Conservation (phyloP, 2,888 invertebrate genomes). For the Pyrochroa serraticornis region DNA sequence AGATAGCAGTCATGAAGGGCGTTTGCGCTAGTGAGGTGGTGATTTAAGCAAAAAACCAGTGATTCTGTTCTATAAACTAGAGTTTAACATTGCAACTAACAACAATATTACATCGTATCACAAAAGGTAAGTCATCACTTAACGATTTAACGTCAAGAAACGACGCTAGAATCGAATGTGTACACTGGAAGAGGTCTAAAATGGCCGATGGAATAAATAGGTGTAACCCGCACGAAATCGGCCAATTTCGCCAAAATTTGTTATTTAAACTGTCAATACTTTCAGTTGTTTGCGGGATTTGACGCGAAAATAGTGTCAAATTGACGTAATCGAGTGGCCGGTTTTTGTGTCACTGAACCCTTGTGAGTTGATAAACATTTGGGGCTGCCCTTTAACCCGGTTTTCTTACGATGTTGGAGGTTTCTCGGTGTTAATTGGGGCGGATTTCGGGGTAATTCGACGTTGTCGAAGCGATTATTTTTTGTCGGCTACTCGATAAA, state of each 20-base stretch:
- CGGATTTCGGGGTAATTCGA: neutral
- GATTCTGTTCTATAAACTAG: slow-evolving; percentile 33
- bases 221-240: slow-evolving; percentile 30
- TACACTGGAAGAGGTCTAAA: slow-evolving; percentile 17
- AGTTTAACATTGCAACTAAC: slow-evolving; percentile 21
- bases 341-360: slow-evolving; percentile 28
- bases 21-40: slow-evolving; percentile 46
- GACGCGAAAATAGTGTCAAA: neutral
- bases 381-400: neutral
- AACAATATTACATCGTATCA: slow-evolving; percentile 6
- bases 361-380: slow-evolving; percentile 8
- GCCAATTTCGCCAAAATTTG: slow-evolving; percentile 7
- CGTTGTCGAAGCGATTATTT: neutral
- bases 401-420: neutral
- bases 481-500: neutral
- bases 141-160: neutral
- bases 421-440: too few species aligned
- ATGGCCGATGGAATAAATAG: slow-evolving; percentile 34
- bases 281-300: neutral
- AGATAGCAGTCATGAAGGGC: slow-evolving; percentile 51
- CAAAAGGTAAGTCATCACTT: slow-evolving; percentile 19
- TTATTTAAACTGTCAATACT: slow-evolving; percentile 5
- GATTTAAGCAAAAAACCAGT: slow-evolving; percentile 36
- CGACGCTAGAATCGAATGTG: neutral
- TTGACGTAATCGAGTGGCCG: neutral